Percentiles rank a stretch among this genome's conserved stretches.
Evolutionary conservation across 2,888 invertebrate species (phyloP).

Genomic region (Eupithecia subfuscata): DNA sequence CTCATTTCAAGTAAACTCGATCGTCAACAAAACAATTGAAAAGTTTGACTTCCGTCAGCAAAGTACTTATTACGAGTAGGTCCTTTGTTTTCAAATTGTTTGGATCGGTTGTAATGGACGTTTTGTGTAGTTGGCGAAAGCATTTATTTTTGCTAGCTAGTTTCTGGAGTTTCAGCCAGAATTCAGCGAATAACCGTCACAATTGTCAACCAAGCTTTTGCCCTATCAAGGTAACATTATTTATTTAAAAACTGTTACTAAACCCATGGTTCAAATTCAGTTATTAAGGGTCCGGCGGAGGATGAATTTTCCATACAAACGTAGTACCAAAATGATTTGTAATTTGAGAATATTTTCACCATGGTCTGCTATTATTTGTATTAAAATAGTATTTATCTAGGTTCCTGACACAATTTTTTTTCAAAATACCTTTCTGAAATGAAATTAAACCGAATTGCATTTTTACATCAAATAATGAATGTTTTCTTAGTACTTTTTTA

Average conservation of each 20-base stretch:
- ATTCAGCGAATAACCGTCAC: not conserved
- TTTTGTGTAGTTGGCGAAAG: not conserved
- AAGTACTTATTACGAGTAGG: not conserved
- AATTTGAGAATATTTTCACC: no score
- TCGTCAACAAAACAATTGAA: not conserved
- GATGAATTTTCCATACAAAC: no score
- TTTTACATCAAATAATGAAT: no score
- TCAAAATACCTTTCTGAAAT: no score
- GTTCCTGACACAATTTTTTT: no score
- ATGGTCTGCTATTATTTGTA: no score
- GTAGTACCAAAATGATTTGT: no score
- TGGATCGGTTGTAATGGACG: not conserved
- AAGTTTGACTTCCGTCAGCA: not conserved
- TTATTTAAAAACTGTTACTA: not conserved
- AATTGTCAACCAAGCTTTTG: not conserved
- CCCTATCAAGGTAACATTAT: not conserved
- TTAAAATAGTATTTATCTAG: no score
- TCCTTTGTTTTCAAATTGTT: slow-evolving; percentile 1
- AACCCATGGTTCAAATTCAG: not conserved
- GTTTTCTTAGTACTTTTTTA: no score
- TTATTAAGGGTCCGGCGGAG: not conserved
- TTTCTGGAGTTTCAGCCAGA: not conserved
- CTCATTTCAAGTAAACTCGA: not conserved
- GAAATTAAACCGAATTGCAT: no score
- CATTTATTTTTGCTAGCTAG: not conserved